These are phyloP conservation scores for Laticauda colubrina DNA, from an alignment of 2,113 vertebrate genomes.

Conservation along the genomic window DNA sequence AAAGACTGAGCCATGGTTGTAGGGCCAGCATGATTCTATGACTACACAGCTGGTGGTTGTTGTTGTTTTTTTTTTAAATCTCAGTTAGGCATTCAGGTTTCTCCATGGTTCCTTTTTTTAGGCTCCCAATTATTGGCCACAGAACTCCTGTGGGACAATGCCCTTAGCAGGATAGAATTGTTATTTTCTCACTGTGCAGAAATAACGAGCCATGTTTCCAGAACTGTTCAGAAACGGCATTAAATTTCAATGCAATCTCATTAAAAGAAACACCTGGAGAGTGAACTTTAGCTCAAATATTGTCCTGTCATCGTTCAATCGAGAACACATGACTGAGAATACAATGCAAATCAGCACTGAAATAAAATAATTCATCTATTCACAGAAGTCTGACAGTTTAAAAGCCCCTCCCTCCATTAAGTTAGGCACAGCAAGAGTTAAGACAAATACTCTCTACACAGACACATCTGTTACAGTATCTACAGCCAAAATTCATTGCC, in stretches of 20 bases:
- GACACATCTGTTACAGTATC: conserved; percentile 62
- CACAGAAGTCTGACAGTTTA: neutral
- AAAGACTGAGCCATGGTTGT: neutral
- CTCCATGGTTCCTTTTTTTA: neutral
- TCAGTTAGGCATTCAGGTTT: neutral
- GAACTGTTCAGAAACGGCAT: neutral
- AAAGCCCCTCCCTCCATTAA: conserved; percentile 35
- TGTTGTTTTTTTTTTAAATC: neutral
- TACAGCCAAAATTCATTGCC: conserved; percentile 65
- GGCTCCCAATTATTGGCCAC: neutral
- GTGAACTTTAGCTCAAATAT: conserved; percentile 11
- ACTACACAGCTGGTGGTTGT: neutral
- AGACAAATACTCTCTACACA: conserved; percentile 60
- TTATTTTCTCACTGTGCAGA: neutral
- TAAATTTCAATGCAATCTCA: conserved; percentile 20
- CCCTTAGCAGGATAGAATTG: neutral
- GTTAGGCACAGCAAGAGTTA: conserved; percentile 42
- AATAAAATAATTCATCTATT: conserved; percentile 19
- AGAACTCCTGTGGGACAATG: neutral
- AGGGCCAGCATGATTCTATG: neutral
- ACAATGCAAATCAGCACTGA: conserved; percentile 24
- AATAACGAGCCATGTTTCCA: neutral
- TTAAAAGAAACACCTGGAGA: conserved; percentile 1
- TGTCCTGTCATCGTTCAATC: neutral
- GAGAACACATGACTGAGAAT: conserved; percentile 21